These are phyloP conservation scores for Macrosoma leucophasiata DNA, from an alignment of 2,888 invertebrate genomes.

Conservation along the genomic window DNA sequence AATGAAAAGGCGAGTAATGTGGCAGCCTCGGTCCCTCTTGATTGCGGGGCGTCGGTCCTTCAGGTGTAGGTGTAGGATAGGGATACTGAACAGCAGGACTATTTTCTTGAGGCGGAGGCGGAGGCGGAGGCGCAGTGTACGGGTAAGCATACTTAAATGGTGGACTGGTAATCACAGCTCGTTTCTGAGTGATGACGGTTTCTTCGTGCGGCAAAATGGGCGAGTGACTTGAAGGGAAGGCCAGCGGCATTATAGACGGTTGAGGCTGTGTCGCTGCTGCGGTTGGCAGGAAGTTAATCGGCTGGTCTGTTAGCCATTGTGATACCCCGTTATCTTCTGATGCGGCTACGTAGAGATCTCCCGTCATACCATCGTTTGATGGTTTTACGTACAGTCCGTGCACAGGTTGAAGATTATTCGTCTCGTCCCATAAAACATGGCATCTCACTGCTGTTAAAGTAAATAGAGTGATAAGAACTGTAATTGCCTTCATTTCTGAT, in stretches of 20 bases:
- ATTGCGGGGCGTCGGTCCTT: slow-evolving; percentile 27
- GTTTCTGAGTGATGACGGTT: slow-evolving; percentile 40
- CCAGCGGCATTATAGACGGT: slow-evolving; percentile 26
- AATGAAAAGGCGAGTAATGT: slow-evolving; percentile 48
- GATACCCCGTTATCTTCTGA: slow-evolving; percentile 56
- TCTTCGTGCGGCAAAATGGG: slow-evolving; percentile 37
- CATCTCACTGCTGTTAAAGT: too few relatives aligned
- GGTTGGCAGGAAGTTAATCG: slow-evolving; percentile 49
- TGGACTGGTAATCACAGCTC: slow-evolving; percentile 40
- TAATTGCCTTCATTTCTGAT: too few relatives aligned
- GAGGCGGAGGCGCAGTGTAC: slow-evolving; percentile 39
- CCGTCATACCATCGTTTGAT: slow-evolving; percentile 57
- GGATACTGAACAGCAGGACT: slow-evolving; percentile 36
- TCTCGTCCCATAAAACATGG: slow-evolving; percentile 37
- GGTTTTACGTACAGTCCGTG: slow-evolving; percentile 62
- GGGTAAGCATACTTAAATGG: slow-evolving; percentile 49
- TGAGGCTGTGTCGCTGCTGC: slow-evolving; percentile 34
- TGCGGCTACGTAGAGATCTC: slow-evolving; percentile 65
- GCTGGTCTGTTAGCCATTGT: slow-evolving; percentile 61
- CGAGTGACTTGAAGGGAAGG: slow-evolving; percentile 31
- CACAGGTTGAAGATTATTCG: slow-evolving; percentile 52
- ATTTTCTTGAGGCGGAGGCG: slow-evolving; percentile 35
- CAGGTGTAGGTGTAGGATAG: slow-evolving; percentile 34
- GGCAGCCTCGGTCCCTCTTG: slow-evolving; percentile 27
- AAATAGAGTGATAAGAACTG: too few relatives aligned